Evolutionary conservation across 2,797 vertebrate genomes (phyloP).

Genomic region (Anomalospiza imberbis): DNA sequence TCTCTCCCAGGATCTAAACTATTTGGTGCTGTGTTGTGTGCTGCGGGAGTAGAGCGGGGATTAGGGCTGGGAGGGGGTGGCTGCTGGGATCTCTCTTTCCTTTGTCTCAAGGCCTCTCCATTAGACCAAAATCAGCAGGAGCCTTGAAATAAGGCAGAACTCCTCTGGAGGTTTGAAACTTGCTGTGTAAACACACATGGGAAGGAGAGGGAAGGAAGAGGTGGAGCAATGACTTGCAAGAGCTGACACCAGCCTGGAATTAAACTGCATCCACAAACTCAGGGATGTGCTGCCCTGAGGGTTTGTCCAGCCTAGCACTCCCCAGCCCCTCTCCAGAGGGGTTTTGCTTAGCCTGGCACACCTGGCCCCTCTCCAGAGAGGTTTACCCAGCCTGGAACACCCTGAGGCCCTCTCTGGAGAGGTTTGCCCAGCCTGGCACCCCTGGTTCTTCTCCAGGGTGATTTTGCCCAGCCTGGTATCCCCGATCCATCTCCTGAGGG

Average conservation of each 20-base stretch:
- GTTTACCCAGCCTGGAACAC: not conserved
- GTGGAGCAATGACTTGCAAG: not conserved
- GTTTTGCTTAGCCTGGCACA: not conserved
- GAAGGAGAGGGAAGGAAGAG: not conserved
- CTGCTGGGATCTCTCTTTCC: not conserved
- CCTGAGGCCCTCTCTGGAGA: too few relatives aligned
- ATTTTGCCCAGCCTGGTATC: not conserved
- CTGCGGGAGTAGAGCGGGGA: not conserved
- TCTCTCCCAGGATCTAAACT: not conserved
- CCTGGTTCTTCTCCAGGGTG: not conserved
- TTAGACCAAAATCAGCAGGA: not conserved
- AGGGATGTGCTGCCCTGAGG: fast-evolving
- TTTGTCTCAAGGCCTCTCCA: not conserved
- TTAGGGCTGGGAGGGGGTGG: not conserved
- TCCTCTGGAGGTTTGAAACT: not conserved
- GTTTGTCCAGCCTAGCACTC: not conserved
- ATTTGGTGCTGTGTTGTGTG: not conserved
- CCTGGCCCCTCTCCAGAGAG: not conserved
- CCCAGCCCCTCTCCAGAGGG: not conserved
- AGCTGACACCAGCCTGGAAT: not conserved
- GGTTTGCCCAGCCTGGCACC: not conserved
- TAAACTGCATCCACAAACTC: not conserved
- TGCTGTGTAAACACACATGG: not conserved
- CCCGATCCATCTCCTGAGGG: not conserved
- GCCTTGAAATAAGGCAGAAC: not conserved